These are phyloP conservation scores for Pangasius mekongensis DNA, from an alignment of 2,797 vertebrate genomes.

Conservation along the genomic window DNA sequence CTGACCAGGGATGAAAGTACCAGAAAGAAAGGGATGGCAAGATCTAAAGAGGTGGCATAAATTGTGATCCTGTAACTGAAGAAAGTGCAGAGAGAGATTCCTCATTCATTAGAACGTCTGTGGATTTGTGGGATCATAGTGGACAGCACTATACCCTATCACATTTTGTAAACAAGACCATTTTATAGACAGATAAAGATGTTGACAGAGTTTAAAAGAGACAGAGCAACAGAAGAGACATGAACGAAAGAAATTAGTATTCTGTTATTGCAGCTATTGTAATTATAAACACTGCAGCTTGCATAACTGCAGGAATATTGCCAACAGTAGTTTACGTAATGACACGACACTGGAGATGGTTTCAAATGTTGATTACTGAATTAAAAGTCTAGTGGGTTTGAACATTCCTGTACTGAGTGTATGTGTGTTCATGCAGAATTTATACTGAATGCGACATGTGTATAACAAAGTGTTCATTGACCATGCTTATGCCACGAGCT, in stretches of 20 bases:
- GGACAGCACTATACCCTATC: not conserved
- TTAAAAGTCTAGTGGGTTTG: not conserved
- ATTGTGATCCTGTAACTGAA: conserved; percentile 3
- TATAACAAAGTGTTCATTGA: not conserved
- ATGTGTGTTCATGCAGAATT: not conserved
- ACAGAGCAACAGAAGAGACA: not conserved
- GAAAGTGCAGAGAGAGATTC: conserved; percentile 8
- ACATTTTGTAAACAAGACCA: not conserved
- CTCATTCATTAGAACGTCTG: not conserved
- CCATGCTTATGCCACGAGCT: not conserved
- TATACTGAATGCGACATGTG: not conserved
- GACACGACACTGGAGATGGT: not conserved
- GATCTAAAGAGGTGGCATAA: conserved; percentile 19
- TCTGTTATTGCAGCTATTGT: conserved; percentile 8
- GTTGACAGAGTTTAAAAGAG: not conserved
- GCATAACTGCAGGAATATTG: not conserved
- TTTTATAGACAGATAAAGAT: conserved; percentile 35
- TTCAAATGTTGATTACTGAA: not conserved
- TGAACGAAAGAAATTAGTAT: conserved; percentile 20
- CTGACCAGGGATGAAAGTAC: conserved; percentile 30
- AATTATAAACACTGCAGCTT: conserved; percentile 9
- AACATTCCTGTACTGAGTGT: not conserved
- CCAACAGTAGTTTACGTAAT: not conserved
- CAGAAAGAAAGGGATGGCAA: conserved; percentile 50
- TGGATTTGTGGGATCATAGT: not conserved